Evolutionary conservation across 2,113 vertebrate species (phyloP).

Genomic region (Haplochromis vanheusdeni): DNA sequence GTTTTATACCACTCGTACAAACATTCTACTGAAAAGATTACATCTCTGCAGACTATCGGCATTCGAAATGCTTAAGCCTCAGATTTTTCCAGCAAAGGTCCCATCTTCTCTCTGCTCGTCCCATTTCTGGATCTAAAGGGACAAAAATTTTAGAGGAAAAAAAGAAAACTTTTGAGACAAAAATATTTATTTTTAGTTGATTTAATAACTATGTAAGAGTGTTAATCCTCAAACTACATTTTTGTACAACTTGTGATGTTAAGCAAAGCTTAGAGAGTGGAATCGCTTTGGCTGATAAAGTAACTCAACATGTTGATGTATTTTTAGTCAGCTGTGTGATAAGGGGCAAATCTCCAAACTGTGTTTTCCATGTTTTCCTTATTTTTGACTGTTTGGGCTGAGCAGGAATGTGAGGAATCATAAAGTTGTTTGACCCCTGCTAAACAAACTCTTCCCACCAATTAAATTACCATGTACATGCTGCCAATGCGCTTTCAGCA

Average conservation of each 20-base stretch:
- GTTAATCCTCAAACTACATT: not conserved
- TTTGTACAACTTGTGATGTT: not conserved
- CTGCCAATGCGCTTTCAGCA: not conserved
- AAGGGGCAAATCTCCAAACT: not conserved
- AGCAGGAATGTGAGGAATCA: not conserved
- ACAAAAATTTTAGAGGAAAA: not conserved
- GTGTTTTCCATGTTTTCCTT: not conserved
- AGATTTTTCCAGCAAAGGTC: constrained; percentile 81
- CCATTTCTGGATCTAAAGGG: constrained; percentile 69
- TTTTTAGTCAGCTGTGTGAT: not conserved
- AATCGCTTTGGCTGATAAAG: not conserved
- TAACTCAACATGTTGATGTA: not conserved
- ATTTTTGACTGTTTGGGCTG: not conserved
- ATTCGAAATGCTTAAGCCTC: constrained; percentile 7
- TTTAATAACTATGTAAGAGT: not conserved
- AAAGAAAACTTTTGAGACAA: not conserved
- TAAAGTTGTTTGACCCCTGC: constrained; percentile 4
- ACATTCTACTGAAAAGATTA: not conserved
- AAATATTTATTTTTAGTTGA: not conserved
- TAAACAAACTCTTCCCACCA: not conserved
- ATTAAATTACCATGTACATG: not conserved
- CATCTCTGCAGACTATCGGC: not conserved
- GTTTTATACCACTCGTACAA: constrained; percentile 9
- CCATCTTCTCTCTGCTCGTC: constrained; percentile 75
- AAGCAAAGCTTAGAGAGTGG: not conserved